Percentiles rank a stretch among this genome's conserved stretches.
Evolutionary conservation across 2,113 vertebrate genomes (phyloP).

Genomic region (Aptenodytes forsteri): DNA sequence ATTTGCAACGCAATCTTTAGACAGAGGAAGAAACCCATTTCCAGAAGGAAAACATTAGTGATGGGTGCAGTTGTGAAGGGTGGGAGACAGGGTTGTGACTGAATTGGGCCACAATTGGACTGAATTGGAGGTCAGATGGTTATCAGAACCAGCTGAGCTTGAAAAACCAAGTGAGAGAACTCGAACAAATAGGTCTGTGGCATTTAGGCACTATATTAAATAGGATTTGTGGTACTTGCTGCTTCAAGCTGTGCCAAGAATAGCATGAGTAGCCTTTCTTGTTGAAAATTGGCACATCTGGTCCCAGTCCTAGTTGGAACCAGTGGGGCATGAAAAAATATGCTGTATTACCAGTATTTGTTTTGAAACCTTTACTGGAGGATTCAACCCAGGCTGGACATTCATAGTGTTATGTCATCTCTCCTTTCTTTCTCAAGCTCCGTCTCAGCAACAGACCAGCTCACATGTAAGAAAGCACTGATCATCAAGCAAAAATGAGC

Average conservation of each 20-base stretch:
- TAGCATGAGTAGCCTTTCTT: slow-evolving; percentile 39
- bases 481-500: neutral
- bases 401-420: accelerated
- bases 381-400: neutral
- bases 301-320: slow-evolving; percentile 12
- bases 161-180: neutral
- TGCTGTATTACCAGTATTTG: neutral
- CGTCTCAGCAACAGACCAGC: neutral
- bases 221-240: slow-evolving; percentile 48
- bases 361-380: neutral
- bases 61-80: neutral
- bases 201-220: slow-evolving; percentile 11
- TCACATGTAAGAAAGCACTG: neutral
- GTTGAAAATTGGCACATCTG: slow-evolving; percentile 47
- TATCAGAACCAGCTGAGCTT: slow-evolving; percentile 11
- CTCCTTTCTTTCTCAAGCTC: neutral
- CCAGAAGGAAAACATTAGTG: slow-evolving; percentile 8
- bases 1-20: neutral
- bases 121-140: slow-evolving; percentile 9
- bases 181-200: slow-evolving; percentile 18
- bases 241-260: slow-evolving; percentile 50
- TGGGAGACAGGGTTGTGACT: neutral
- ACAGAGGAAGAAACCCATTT: neutral
- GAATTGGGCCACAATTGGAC: neutral
- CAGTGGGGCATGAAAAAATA: neutral